These are phyloP conservation scores for Lophura nycthemera DNA, from an alignment of 2,113 vertebrate species.

Conservation along the genomic window DNA sequence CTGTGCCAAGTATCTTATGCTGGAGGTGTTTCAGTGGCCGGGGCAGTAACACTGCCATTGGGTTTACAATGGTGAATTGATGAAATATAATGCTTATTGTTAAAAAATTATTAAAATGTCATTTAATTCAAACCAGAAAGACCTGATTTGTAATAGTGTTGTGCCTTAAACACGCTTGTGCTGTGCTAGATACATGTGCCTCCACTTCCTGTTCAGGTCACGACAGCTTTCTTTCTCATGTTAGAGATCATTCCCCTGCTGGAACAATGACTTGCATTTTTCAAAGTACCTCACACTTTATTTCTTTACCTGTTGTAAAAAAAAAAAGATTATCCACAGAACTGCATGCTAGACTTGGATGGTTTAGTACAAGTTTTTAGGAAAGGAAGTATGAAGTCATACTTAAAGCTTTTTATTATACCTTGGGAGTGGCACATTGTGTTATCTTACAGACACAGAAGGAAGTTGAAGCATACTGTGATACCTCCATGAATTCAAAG, in stretches of 20 bases:
- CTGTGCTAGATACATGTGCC: background rate
- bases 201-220: slow-evolving; percentile 20
- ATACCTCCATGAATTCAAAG: background rate
- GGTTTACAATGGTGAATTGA: background rate
- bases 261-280: slow-evolving; percentile 35
- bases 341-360: background rate
- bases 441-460: background rate
- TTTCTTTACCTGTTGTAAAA: slow-evolving; percentile 37
- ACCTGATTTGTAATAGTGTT: background rate
- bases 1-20: background rate
- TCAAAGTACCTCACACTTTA: background rate
- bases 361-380: background rate
- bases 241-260: background rate
- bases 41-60: background rate
- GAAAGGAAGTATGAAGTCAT: slow-evolving; percentile 9
- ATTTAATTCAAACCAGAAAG: background rate
- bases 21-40: rapidly evolving
- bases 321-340: background rate
- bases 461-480: background rate
- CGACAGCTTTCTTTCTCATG: background rate
- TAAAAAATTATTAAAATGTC: background rate
- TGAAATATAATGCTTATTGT: background rate
- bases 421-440: rapidly evolving
- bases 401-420: background rate
- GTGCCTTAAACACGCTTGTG: background rate